A percentile compares a stretch with the other conserved stretches of the same genome.
phyloP scores from a whole-genome alignment of 1,140 invertebrate species.

The Hesperophylax magnus region DNA sequence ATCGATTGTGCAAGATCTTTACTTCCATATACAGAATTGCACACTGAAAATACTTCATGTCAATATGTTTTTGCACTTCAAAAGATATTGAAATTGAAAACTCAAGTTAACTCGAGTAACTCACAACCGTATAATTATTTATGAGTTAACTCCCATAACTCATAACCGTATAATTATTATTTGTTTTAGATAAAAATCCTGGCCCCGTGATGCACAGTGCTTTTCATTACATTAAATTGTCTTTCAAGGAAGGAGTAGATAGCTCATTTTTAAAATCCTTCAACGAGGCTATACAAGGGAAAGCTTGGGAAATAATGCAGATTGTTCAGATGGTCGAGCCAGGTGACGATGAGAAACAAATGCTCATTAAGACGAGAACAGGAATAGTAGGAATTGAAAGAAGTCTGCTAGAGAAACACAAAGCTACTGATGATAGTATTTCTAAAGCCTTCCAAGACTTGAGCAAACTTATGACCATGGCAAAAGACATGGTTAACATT shows the following conservation, averaged over 20 bases:
- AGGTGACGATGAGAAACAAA: slow-evolving; percentile 58
- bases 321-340: slow-evolving; percentile 47
- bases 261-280: slow-evolving; percentile 78
- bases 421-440: slow-evolving; percentile 93
- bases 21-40: no score
- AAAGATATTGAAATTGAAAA: no score
- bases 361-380: slow-evolving; percentile 78
- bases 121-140: not conserved
- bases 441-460: slow-evolving; percentile 95
- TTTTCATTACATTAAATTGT: slow-evolving; percentile 86
- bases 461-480: slow-evolving; percentile 94
- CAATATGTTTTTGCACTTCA: no score
- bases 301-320: slow-evolving; percentile 73
- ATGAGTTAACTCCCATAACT: no score
- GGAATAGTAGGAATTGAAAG: slow-evolving; percentile 98
- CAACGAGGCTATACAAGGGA: slow-evolving; percentile 74
- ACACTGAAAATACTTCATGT: no score
- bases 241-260: slow-evolving; percentile 89
- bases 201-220: slow-evolving; percentile 82
- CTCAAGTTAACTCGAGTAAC: no score
- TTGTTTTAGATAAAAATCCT: slow-evolving; percentile 75
- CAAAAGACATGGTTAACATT: slow-evolving; percentile 96
- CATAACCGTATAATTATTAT: not conserved
- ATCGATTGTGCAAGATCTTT: no score
- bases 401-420: slow-evolving; percentile 90